A percentile compares a stretch with the other conserved stretches of the same genome.
Evolutionary conservation across 2,797 vertebrate genomes (phyloP).

Genomic region (Sebastes trivittatus): DNA sequence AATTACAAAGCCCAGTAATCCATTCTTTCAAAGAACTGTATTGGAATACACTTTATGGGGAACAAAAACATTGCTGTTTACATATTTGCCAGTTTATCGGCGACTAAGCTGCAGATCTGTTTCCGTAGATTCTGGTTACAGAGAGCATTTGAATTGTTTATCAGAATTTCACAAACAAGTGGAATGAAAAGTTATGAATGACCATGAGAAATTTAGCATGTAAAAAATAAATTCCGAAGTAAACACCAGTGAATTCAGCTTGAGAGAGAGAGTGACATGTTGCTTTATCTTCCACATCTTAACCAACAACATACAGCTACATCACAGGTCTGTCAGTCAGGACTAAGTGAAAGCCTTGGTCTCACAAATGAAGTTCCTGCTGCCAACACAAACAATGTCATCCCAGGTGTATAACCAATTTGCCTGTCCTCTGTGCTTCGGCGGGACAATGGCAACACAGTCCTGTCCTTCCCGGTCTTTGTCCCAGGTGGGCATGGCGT

Average conservation of each 20-base stretch:
- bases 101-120: slow-evolving; percentile 7
- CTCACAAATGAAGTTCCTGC: slow-evolving; percentile 4
- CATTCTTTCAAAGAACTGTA: background rate
- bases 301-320: background rate
- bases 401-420: slow-evolving; percentile 18
- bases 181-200: no score
- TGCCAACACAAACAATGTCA: background rate
- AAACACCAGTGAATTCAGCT: no score
- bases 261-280: no score
- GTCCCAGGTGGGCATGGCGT: background rate
- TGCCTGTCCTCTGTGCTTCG: fast-evolving
- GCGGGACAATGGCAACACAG: slow-evolving; percentile 13
- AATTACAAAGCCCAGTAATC: background rate
- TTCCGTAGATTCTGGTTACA: background rate
- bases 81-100: slow-evolving; percentile 4
- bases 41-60: slow-evolving; percentile 17
- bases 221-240: no score
- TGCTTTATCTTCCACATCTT: background rate
- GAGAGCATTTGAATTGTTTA: background rate
- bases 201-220: no score
- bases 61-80: slow-evolving; percentile 15
- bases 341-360: background rate
- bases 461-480: background rate
- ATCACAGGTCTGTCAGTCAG: background rate
- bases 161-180: no score